Base-by-base conservation (phyloP, 2,113 vertebrate species). In the Aramus guarauna region DNA sequence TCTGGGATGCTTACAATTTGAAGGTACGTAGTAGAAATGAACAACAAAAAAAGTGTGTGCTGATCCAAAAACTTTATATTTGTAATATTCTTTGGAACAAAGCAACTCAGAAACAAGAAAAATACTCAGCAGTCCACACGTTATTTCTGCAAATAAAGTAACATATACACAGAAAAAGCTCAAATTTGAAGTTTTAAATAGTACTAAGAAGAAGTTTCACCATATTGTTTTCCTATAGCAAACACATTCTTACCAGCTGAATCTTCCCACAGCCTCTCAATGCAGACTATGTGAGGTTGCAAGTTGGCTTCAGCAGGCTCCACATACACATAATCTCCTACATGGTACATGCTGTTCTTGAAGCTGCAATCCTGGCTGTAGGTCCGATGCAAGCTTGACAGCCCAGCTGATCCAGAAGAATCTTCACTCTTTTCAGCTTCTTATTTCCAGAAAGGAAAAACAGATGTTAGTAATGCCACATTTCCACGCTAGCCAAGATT, bases 341-440 rank as follows among this genome's bases (percentile, higher is more conserved):
- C 99, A 1, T 99, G 99, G 96, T 99, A 99, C 99, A 99, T 99
- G 94, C 99, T 99, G 96, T 99, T 99, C 96, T 99, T 99, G 97
- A 99, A 99, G 98, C 99, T 99, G 98, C 99, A 99, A 96, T 99
- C 99, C 96, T 99, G 99, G 93, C 99, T 99, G 94, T 99, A 99
- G 19, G 99, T 99, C 36, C 99, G 98, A 86, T 99, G 99, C 69
- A 99, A 98, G 83, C 96, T 98, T 9, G 98, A 98, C 85, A 99
- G 98, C 97, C 99, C 99, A 36, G 98, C 92, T 73, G 98, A 98
- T 52, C 98, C 98, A 12, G 98, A 98, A 27, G 98, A 97, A 79
- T 99, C 99, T 90, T 99, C 99, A 88, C 98, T 99, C 97, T 99
- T 99, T 98, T 99, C 99, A 95, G 99, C 99, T 98, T 99, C 99